Evolutionary conservation across 2,888 invertebrate genomes (phyloP).

Genomic region (Ectemnius cavifrons): DNA sequence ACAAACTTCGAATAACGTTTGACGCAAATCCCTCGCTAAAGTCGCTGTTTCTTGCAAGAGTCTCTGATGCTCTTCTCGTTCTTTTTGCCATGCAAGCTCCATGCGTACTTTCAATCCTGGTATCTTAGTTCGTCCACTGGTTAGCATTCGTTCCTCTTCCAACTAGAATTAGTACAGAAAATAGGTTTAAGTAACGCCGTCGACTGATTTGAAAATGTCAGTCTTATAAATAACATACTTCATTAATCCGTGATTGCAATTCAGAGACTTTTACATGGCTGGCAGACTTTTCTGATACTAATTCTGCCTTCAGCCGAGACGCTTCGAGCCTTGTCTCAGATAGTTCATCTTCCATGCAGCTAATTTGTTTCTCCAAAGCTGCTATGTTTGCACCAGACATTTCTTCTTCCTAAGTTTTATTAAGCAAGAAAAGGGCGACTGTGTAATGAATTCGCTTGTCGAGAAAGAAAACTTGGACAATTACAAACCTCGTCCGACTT

Average conservation of each 20-base stretch:
- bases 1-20: constrained; percentile 84
- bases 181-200: constrained; percentile 75
- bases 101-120: constrained; percentile 91
- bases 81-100: constrained; percentile 96
- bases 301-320: constrained; percentile 91
- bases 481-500: constrained; percentile 84
- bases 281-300: constrained; percentile 92
- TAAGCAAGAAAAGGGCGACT: not conserved
- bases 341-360: constrained; percentile 92
- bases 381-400: constrained; percentile 80
- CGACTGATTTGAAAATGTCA: constrained; percentile 93
- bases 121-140: constrained; percentile 90
- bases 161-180: constrained; percentile 79
- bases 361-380: constrained; percentile 89
- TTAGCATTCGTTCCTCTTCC: constrained; percentile 91
- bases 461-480: not conserved
- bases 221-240: constrained; percentile 82
- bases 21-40: constrained; percentile 90
- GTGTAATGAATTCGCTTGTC: not conserved
- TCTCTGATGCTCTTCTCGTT: constrained; percentile 94
- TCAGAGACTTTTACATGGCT: constrained; percentile 93
- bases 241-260: constrained; percentile 92
- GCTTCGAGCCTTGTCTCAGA: constrained; percentile 90
- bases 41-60: constrained; percentile 94
- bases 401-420: constrained; percentile 52